Percentiles rank a stretch among this genome's conserved stretches.
These are phyloP conservation scores for Hiodon tergisus DNA, from an alignment of 2,113 vertebrate species.

Conservation along the genomic window DNA sequence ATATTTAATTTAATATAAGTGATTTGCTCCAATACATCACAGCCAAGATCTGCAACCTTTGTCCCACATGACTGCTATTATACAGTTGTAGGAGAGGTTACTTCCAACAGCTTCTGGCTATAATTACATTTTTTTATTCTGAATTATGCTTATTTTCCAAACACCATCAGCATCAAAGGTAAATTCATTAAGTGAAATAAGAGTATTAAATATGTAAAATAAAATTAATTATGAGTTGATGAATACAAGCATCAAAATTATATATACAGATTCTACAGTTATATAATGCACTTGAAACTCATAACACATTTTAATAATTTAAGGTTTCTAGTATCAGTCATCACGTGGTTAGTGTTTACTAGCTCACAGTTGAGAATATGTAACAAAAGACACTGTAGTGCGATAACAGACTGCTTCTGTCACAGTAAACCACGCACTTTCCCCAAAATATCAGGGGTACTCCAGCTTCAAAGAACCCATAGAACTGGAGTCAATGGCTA, in stretches of 20 bases:
- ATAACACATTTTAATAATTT: slow-evolving; percentile 44
- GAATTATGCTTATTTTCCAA: slow-evolving; percentile 2
- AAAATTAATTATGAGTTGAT: slow-evolving; percentile 36
- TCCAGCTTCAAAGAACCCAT: too few relatives aligned
- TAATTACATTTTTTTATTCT: not conserved
- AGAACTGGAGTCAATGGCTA: too few relatives aligned
- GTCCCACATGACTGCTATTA: not conserved
- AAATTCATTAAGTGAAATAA: not conserved
- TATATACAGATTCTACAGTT: slow-evolving; percentile 63
- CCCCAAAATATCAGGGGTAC: not conserved
- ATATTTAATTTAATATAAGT: too few relatives aligned
- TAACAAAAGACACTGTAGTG: slow-evolving; percentile 44
- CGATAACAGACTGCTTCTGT: not conserved
- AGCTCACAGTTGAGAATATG: slow-evolving; percentile 49
- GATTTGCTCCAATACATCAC: too few relatives aligned
- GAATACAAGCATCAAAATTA: too few relatives aligned
- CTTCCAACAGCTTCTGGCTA: too few relatives aligned
- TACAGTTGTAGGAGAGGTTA: too few relatives aligned
- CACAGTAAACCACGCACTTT: not conserved
- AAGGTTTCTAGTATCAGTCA: not conserved
- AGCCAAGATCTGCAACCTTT: too few relatives aligned
- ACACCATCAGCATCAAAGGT: not conserved
- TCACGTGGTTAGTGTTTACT: not conserved
- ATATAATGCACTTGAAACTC: slow-evolving; percentile 64
- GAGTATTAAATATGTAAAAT: not conserved